Percentiles rank a stretch among this genome's conserved stretches.
Conservation (phyloP, 2,797 vertebrate genomes). For the Micromesistius poutassou region DNA sequence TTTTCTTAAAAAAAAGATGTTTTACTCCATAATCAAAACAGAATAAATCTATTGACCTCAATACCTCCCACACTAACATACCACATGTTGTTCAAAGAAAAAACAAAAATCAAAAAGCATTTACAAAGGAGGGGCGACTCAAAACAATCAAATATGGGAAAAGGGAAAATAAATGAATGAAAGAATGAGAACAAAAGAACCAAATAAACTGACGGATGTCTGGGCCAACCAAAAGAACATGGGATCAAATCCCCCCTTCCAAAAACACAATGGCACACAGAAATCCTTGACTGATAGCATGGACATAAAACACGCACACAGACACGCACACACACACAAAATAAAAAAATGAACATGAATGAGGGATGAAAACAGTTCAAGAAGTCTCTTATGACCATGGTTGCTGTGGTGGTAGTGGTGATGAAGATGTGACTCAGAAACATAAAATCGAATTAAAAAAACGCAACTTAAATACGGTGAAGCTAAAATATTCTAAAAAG, state of each 20-base stretch:
- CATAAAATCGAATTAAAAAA: not conserved
- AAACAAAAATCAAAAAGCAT: conserved; percentile 45
- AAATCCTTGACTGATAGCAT: conserved; percentile 62
- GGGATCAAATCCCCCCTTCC: conserved; percentile 36
- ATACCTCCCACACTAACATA: conserved; percentile 72
- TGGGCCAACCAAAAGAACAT: conserved; percentile 58
- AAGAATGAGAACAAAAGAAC: conserved; percentile 46
- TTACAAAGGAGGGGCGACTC: not conserved
- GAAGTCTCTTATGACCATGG: conserved; percentile 27
- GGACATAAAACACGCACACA: conserved; percentile 42
- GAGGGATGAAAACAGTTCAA: conserved; percentile 25
- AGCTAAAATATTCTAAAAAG: not conserved
- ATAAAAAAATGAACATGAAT: conserved; percentile 23
- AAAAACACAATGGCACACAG: conserved; percentile 73
- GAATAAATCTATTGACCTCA: conserved; percentile 75
- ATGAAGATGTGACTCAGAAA: conserved; percentile 12
- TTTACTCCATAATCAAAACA: conserved; percentile 84
- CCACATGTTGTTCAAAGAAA: conserved; percentile 64
- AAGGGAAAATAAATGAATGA: conserved; percentile 55
- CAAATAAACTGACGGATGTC: conserved; percentile 49
- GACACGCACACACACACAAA: not conserved
- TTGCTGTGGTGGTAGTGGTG: conserved; percentile 23
- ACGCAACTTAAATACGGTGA: not conserved
- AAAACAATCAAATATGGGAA: conserved; percentile 26
- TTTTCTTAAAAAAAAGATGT: conserved; percentile 75